Percentiles rank a stretch among this genome's conserved stretches.
These are phyloP conservation scores for Aphrophora alni DNA, from an alignment of 2,888 invertebrate genomes.

Conservation along the genomic window DNA sequence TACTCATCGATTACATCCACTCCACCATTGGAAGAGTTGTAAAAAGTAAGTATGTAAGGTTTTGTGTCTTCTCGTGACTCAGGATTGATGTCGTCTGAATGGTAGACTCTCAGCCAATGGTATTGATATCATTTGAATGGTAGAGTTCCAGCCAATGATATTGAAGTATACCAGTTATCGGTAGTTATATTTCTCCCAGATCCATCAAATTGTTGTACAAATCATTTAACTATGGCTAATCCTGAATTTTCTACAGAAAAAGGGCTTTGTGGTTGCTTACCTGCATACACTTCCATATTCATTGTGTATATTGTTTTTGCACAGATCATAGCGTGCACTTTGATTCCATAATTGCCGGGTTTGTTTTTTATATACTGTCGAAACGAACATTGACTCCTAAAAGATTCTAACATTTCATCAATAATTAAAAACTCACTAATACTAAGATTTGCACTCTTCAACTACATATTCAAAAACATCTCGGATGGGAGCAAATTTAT, in stretches of 20 bases:
- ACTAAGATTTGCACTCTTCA: conserved; percentile 50
- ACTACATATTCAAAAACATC: conserved; percentile 52
- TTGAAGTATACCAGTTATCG: conserved; percentile 50
- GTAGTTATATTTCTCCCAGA: conserved; percentile 49
- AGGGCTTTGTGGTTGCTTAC: conserved; percentile 44
- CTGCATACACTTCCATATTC: conserved; percentile 45
- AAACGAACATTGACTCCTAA: conserved; percentile 50
- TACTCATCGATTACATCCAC: not conserved
- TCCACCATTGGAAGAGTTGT: not conserved
- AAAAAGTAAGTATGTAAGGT: not conserved
- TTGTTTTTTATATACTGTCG: conserved; percentile 52
- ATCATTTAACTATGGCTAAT: conserved; percentile 40
- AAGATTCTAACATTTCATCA: conserved; percentile 51
- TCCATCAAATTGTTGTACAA: conserved; percentile 38
- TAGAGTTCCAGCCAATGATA: conserved; percentile 37
- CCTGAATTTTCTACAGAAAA: conserved; percentile 40
- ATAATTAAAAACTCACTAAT: conserved; percentile 47
- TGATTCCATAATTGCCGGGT: conserved; percentile 53
- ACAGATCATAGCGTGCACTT: conserved; percentile 51
- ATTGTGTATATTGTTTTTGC: conserved; percentile 40
- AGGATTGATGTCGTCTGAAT: not conserved
- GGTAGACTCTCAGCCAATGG: not conserved
- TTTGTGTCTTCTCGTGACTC: not conserved
- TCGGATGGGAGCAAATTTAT: conserved; percentile 50
- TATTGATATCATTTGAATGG: conserved; percentile 12